phyloP scores from a whole-genome alignment of 2,888 invertebrate genomes.

The Eurois occulta region DNA sequence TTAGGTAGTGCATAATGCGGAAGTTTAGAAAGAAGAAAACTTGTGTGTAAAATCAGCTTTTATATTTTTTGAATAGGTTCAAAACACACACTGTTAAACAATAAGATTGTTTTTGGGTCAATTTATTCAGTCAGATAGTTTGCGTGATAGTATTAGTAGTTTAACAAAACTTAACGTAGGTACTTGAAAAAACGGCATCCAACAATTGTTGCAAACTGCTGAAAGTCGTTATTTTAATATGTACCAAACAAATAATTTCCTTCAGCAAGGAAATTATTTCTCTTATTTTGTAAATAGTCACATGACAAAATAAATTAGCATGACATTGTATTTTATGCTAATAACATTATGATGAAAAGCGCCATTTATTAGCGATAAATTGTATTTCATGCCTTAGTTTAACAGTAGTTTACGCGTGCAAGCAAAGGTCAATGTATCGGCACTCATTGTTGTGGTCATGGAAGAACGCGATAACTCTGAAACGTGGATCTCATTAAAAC shows the following conservation, averaged over 20 bases:
- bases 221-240: conserved; percentile 9
- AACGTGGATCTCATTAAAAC: conserved; percentile 62
- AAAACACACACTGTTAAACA: background rate
- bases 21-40: conserved; percentile 50
- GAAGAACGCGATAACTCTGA: conserved; percentile 64
- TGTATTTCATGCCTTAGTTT: conserved; percentile 56
- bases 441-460: conserved; percentile 67
- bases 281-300: conserved; percentile 10
- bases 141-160: background rate
- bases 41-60: background rate
- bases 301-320: conserved; percentile 34
- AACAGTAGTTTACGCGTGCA: conserved; percentile 59
- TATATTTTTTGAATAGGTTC: background rate
- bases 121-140: background rate
- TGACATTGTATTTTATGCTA: conserved; percentile 41
- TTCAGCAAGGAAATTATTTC: conserved; percentile 4
- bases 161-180: background rate
- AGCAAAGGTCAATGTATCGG: conserved; percentile 67
- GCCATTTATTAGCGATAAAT: conserved; percentile 51
- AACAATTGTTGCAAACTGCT: background rate
- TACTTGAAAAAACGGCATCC: background rate
- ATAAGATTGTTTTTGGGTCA: too few species aligned
- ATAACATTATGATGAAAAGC: conserved; percentile 48
- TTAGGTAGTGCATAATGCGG: conserved; percentile 63
- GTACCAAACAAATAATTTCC: background rate